Evolutionary conservation across 1,140 invertebrate species (phyloP), one percentile per base, ranked within the genome.

Genomic region (Cotesia glomerata): DNA sequence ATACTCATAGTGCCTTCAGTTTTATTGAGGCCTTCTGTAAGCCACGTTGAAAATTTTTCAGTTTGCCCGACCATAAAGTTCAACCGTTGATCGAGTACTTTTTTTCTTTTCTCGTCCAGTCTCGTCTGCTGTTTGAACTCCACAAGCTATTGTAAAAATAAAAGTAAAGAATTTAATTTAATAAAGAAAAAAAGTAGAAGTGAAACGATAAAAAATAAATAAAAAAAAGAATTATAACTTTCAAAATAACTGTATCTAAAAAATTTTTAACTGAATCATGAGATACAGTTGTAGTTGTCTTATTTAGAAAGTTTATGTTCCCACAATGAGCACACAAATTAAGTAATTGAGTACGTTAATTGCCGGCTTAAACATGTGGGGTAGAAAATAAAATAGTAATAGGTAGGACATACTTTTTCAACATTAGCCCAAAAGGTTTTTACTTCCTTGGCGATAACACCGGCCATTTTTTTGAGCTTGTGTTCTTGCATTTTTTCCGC

Each of bases 1-100:
- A 86, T 80, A 76, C 83, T 86, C 70, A 83, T 84, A 69, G 74
- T 77, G 16, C 84, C 83, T 45, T 88, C 84, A n/a, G 88, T 86
- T 82, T 91, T 91, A 79, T 91, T 93, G 87, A 95, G 91, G 68
- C 93, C 93, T 83, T 95, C 95, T 7, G 95, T 95, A 36, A 97
- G 85, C 87, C 95, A 92, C 3, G 94, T 94, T 32, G 97, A 98
- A 88, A 98, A 98, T 83, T 98, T 98, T 87, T 99, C 98, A 0
- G 98, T 99, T 87, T 98, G 96, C 88, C 98, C 97, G 58, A 99
- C 97, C 81, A 99, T 98, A 82, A 98, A 99, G 85, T 96, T 98
- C 18, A 99, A 89, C 86, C 99, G 98, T 76, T 98, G 93, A 89
- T 99, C 98, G 54, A 99, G 89, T 0, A 97, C 97, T 80, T 97